A percentile compares a stretch with the other conserved stretches of the same genome.
Evolutionary conservation across 2,113 vertebrate genomes (phyloP).

Genomic region (Strix aluco): DNA sequence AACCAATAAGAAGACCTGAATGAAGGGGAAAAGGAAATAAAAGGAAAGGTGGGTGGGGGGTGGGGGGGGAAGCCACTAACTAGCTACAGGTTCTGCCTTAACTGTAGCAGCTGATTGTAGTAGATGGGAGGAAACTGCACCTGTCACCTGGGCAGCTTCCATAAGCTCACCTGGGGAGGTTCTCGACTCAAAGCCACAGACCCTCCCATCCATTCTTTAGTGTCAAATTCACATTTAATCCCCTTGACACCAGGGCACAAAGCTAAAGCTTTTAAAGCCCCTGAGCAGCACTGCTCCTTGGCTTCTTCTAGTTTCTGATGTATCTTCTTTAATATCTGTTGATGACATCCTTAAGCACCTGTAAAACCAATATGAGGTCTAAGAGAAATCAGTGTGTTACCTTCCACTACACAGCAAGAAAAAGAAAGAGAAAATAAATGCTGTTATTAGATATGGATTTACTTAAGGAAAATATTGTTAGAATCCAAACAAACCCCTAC

Average conservation of each 20-base stretch:
- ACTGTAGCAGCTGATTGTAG: neutral
- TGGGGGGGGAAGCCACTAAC: neutral
- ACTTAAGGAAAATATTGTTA: constrained; percentile 53
- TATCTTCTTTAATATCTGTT: constrained; percentile 53
- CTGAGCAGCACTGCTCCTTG: neutral
- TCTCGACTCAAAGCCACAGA: neutral
- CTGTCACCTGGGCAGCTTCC: neutral
- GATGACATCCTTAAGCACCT: constrained; percentile 51
- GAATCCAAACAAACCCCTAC: constrained; percentile 33
- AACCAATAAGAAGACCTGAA: neutral
- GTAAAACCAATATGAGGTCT: constrained; percentile 35
- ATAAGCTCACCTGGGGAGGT: neutral
- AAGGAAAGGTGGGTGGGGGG: neutral
- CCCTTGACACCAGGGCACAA: neutral
- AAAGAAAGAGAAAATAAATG: constrained; percentile 42
- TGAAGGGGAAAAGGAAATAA: neutral
- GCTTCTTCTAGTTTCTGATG: constrained; percentile 41
- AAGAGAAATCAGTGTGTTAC: constrained; percentile 2
- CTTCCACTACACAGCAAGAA: neutral
- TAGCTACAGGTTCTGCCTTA: neutral
- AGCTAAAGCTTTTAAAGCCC: neutral
- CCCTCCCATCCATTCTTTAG: neutral
- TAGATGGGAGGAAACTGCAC: neutral
- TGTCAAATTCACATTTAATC: neutral
- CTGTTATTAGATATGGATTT: constrained; percentile 54